Evolutionary conservation across 2,797 vertebrate genomes (phyloP), one percentile per base, ranked within the genome.

Genomic region (Sarcophilus harrisii): DNA sequence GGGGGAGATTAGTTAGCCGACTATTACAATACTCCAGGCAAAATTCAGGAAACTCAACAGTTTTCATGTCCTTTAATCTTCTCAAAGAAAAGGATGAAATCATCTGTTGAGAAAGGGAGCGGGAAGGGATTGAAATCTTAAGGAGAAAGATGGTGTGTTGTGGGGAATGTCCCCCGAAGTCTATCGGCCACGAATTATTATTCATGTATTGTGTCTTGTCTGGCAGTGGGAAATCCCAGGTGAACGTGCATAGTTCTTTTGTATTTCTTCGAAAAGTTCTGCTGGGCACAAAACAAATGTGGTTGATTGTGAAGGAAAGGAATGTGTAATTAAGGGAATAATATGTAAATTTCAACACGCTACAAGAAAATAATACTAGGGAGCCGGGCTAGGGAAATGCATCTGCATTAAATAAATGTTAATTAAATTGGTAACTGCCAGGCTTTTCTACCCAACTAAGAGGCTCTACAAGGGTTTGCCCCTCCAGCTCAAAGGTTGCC

Each of bases 341-440:
- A 73, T 21, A 73, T 4, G 58, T 4, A 27, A 4, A 28, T 59
- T 8, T 28, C 28, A 45, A 87, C 38, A 45, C 1, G 38, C 38
- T 38, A 49, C 38, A 45, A 27, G 73, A 87, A 28, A 45, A 10
- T 11, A 49, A 49, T 27, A 24, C 6, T 24, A 27, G 73, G 21
- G 73, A 45, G 6, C 73, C 12, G 21, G 9, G 38, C 21, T 38
- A n/a, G 32, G 62, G 62, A 18, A 2, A 66, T 66, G 62, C 0
- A 32, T 12, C 5, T 52, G 52, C 52, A 52, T 52, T 94, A 57
- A 92, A 96, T 57, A 90, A 60, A 95, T 96, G n/a, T 55, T 81
- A 81, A 66, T 0, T 2, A 60, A 90, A 10, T 54, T 49, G 38
- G 12, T 2, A 45, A 10, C 6, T 45, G 6, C n/a, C 32, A 49